Base-by-base conservation (phyloP, 1,140 invertebrate species). In the Drosophila quadrilineata region DNA sequence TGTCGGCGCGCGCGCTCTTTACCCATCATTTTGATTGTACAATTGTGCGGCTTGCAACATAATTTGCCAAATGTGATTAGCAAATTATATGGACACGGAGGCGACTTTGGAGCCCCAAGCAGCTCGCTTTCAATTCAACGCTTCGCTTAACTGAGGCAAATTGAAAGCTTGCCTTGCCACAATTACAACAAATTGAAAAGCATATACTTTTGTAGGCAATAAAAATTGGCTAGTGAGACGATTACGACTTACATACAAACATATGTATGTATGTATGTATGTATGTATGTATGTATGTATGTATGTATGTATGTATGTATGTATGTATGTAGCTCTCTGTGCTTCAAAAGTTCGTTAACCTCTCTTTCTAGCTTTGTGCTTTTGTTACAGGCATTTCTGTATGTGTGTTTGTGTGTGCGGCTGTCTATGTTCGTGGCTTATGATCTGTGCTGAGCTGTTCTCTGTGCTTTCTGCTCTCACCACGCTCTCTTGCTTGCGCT, bases 1-100 rank as follows among this genome's bases (percentile, higher is more conserved):
- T 33, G n/a, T 33, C 19, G 69, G 68, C 40, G 40, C 16, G 43
- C 54, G 66, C 54, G 46, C 40, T 35, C 40, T 50, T 72, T 40
- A 33, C 26, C 50, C 54, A 65, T 59, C 35, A 28, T 62, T 70
- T 67, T 49, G 41, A 77, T 85, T 84, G 77, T 77, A 84, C 77
- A 84, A 85, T 77, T 82, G 69, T 41, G 56, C 36, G 41, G 70
- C 73, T 85, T 84, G 77, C 77, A 84, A 84, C 77, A 84, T 84
- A 77, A 84, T 85, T 84, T 84, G 77, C 79, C 69, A 84, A 84
- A 84, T 84, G 70, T 77, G 77, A 84, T 84, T 84, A 84, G 79
- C 77, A 84, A 84, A 84, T 84, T 84, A 85, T 77, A 79, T 63
- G 65, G 46, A 66, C 65, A 59, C 46, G 57, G 35, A 68, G 31